phyloP scores from a whole-genome alignment of 2,113 vertebrate species.

The Hippocampus abdominalis region DNA sequence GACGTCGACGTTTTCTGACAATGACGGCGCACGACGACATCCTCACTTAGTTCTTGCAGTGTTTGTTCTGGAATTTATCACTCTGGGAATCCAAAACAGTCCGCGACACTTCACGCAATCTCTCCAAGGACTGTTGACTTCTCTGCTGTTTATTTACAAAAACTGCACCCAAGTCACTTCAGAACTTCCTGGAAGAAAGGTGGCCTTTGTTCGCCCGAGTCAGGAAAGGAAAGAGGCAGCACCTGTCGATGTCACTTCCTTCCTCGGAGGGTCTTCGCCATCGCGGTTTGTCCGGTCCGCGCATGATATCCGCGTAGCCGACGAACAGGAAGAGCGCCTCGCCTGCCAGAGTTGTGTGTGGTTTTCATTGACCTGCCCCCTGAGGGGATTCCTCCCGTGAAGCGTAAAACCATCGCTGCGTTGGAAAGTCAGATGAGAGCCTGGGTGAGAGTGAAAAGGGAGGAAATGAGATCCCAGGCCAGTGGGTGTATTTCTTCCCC shows the following conservation, averaged over 20 bases:
- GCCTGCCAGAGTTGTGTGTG: conserved; percentile 28
- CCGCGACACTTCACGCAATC: neutral
- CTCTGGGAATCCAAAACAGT: neutral
- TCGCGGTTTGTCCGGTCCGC: conserved; percentile 42
- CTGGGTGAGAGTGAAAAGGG: conserved; percentile 30
- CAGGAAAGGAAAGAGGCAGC: conserved; percentile 67
- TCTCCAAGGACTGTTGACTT: neutral
- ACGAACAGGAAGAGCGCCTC: conserved; percentile 51
- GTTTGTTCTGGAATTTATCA: neutral
- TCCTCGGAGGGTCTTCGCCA: conserved; percentile 48
- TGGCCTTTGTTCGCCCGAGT: conserved; percentile 72
- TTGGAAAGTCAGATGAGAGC: conserved; percentile 34
- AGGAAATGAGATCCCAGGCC: conserved; percentile 40
- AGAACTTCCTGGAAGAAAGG: conserved; percentile 19
- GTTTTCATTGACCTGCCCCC: conserved; percentile 30
- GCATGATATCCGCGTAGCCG: conserved; percentile 48
- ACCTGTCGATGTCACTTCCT: conserved; percentile 77
- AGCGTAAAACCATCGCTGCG: conserved; percentile 45
- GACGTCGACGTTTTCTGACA: too few relatives aligned
- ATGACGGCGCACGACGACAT: too few relatives aligned
- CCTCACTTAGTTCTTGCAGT: neutral
- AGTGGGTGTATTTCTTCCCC: conserved; percentile 6
- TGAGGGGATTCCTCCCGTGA: conserved; percentile 27
- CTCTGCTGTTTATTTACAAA: neutral
- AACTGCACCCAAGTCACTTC: neutral